Evolutionary conservation across 1,140 invertebrate species (phyloP).

Genomic region (Lamellibrachia luymesi): DNA sequence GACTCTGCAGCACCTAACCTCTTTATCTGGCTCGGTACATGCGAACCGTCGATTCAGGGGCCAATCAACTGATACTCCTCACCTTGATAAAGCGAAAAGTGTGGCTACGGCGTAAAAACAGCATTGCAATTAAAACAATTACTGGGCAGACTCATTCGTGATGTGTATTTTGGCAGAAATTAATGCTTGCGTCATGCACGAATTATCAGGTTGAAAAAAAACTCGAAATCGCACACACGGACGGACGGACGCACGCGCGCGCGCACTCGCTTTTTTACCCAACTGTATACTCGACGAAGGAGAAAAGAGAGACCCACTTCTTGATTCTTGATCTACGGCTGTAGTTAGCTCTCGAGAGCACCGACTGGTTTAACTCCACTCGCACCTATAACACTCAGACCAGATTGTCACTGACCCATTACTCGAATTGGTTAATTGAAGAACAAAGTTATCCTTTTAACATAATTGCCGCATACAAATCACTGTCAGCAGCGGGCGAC

Average conservation of each 20-base stretch:
- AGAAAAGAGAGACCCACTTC: neutral
- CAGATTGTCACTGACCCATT: neutral
- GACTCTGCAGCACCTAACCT: neutral
- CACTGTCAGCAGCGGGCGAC: neutral
- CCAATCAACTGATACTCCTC: neutral
- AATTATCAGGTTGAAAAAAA: neutral
- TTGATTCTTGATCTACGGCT: neutral
- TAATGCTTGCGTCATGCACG: neutral
- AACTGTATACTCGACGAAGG: neutral
- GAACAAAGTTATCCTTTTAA: constrained; percentile 1
- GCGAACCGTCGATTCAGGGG: neutral
- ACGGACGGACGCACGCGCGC: too few species aligned
- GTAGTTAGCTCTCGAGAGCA: neutral
- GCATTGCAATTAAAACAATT: neutral
- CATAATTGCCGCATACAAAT: neutral
- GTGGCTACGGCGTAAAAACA: neutral
- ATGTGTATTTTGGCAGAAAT: neutral
- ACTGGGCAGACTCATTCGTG: neutral
- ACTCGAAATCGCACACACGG: neutral
- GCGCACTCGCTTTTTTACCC: neutral
- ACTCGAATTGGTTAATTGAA: constrained; percentile 5
- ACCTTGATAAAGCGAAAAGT: neutral
- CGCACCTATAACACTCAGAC: neutral
- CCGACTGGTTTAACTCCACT: neutral
- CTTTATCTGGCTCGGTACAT: neutral